Conservation (phyloP, 2,113 vertebrate species). For the Neolamprologus cancellatus region DNA sequence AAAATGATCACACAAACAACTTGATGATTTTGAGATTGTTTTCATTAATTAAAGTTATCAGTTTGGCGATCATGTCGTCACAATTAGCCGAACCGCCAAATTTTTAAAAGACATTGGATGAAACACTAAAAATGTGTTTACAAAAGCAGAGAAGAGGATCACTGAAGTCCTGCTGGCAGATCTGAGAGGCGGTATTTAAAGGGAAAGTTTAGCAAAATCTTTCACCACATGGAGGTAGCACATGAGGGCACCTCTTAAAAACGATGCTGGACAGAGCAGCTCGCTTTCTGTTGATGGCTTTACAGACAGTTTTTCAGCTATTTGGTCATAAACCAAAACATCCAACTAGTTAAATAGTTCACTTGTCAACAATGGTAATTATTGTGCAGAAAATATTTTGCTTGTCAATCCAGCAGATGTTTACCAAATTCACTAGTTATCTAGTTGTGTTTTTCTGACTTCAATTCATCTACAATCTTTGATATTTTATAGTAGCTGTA, state of each 20-base stretch:
- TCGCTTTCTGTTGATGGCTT: not conserved
- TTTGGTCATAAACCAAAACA: not conserved
- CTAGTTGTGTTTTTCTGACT: not conserved
- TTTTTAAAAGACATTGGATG: not conserved
- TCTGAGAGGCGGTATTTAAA: not conserved
- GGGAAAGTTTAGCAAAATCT: not conserved
- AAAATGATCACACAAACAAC: not conserved
- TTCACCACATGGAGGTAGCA: not conserved
- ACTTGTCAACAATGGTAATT: not conserved
- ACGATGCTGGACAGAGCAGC: not conserved
- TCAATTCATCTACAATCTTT: not conserved
- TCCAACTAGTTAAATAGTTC: not conserved
- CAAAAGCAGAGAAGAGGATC: not conserved
- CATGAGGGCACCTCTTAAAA: not conserved
- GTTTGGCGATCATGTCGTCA: not conserved
- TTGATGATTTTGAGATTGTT: not conserved
- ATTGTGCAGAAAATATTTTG: not conserved
- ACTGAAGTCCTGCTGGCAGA: not conserved
- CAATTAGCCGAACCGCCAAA: not conserved
- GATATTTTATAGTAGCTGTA: not conserved
- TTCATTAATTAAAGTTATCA: not conserved
- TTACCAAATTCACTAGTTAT: not conserved
- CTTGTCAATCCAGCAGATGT: not conserved
- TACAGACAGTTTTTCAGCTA: not conserved
- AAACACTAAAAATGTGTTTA: not conserved